Base-by-base conservation (phyloP, 2,113 vertebrate species). In the Agelaius tricolor region DNA sequence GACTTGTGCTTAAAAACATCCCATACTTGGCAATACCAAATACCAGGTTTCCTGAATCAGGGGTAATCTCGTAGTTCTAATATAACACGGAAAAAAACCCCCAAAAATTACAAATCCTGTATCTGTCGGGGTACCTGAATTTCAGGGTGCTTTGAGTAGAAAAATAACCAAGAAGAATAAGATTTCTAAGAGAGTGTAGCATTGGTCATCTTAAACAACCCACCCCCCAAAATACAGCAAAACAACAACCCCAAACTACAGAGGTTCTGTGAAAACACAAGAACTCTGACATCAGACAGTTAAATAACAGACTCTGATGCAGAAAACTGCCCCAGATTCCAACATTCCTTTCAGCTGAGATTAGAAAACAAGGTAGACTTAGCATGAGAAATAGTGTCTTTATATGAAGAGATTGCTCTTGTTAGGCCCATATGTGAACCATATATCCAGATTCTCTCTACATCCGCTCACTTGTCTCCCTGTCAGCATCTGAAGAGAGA, bases 371-470 rank as follows among this genome's bases (percentile, higher is more conserved):
- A 95, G 92, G 91, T 93, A 92, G 78, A 90, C 83, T 87, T 96
- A 94, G 59, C 61, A 59, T 92, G 95, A 97, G 83, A 90, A 92
- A 52, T 46, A 55, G 62, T 51, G 73, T 85, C 96, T 91, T 95
- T 89, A 79, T 96, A 41, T 81, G 94, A 96, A 97, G 96, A 95
- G 95, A 87, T 86, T 61, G 84, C 91, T 97, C 94, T 96, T 96
- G 95, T 87, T 83, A 73, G 93, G 93, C 96, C 89, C 97, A 94
- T 95, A 93, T 95, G 97, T 81, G 97, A 96, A 65, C 89, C 87
- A 54, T 88, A 94, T 92, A 96, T 91, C 95, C 96, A 97, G 96
- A 96, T 94, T 96, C 88, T 86, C 83, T 86, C 80, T 94, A 81
- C 94, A 93, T 92, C 93, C 83, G 39, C 89, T 97, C 96, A 89